phyloP scores from a whole-genome alignment of 2,797 vertebrate genomes.

The Tolypeutes matacus region DNA sequence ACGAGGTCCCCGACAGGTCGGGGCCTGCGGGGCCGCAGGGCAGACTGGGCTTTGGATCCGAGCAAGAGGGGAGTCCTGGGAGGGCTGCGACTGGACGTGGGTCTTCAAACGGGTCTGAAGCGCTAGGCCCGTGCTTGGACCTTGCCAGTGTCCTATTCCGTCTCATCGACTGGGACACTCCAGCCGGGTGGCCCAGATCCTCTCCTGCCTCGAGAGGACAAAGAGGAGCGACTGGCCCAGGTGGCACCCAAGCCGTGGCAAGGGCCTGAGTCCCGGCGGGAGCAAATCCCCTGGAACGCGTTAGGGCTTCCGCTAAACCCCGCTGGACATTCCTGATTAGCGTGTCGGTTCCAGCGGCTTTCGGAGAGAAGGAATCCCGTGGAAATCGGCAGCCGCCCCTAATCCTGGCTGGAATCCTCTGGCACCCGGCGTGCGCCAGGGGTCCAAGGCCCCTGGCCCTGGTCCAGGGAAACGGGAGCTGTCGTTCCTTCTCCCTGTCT shows the following conservation, averaged over 20 bases:
- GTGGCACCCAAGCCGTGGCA: not conserved
- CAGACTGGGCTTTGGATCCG: not conserved
- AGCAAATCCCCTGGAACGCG: not conserved
- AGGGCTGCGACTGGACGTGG: fast-evolving
- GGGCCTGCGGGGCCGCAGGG: not conserved
- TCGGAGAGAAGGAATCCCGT: not conserved
- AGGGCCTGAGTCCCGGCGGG: not conserved
- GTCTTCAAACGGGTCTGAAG: not conserved
- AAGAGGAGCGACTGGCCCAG: not conserved
- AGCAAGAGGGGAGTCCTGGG: too few species aligned
- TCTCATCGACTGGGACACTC: not conserved
- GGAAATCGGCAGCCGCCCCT: constrained; percentile 40
- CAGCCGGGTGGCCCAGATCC: not conserved
- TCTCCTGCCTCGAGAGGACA: not conserved
- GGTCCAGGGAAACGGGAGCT: too few species aligned
- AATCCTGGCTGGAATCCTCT: constrained; percentile 46
- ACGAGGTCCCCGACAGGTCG: too few species aligned
- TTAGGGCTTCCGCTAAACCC: not conserved
- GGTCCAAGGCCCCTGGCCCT: constrained; percentile 8
- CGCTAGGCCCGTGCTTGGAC: not conserved
- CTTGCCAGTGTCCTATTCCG: not conserved
- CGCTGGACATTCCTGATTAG: not conserved
- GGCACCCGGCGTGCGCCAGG: not conserved
- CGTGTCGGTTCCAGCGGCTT: not conserved
- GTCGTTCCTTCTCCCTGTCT: not conserved